Evolutionary conservation across 2,888 invertebrate species (phyloP).

Genomic region (Acleris cristana): DNA sequence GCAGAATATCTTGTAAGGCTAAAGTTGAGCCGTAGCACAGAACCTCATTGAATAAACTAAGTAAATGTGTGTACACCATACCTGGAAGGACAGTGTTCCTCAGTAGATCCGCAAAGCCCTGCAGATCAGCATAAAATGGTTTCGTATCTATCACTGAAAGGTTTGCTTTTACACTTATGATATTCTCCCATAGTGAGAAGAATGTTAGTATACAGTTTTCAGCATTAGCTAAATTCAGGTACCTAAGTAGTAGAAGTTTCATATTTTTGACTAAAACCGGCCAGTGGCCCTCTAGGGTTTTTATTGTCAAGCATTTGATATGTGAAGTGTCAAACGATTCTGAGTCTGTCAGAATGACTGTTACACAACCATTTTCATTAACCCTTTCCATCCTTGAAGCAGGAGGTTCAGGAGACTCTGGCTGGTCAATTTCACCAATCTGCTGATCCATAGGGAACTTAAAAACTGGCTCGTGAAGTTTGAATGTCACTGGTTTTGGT

Average conservation of each 20-base stretch:
- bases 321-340: conserved; percentile 94
- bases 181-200: conserved; percentile 93
- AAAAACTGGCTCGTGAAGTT: conserved; percentile 72
- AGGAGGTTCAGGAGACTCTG: conserved; percentile 63
- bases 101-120: conserved; percentile 89
- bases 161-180: conserved; percentile 95
- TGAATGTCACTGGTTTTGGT: conserved; percentile 58
- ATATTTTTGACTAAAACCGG: conserved; percentile 90
- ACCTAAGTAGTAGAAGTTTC: conserved; percentile 82
- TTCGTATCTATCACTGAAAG: conserved; percentile 94
- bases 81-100: conserved; percentile 89
- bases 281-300: conserved; percentile 94
- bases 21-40: conserved; percentile 95
- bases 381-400: conserved; percentile 72
- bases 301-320: conserved; percentile 93
- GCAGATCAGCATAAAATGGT: conserved; percentile 93
- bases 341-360: conserved; percentile 88
- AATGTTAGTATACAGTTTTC: conserved; percentile 92
- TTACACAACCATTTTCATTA: conserved; percentile 82
- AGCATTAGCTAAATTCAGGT: conserved; percentile 83
- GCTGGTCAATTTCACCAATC: conserved; percentile 57
- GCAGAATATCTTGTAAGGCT: conserved; percentile 93
- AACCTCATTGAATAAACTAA: conserved; percentile 94
- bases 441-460: conserved; percentile 62
- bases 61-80: conserved; percentile 92